Base-by-base conservation (phyloP, 2,797 vertebrate species). In the Paramormyrops hopkinsi region DNA sequence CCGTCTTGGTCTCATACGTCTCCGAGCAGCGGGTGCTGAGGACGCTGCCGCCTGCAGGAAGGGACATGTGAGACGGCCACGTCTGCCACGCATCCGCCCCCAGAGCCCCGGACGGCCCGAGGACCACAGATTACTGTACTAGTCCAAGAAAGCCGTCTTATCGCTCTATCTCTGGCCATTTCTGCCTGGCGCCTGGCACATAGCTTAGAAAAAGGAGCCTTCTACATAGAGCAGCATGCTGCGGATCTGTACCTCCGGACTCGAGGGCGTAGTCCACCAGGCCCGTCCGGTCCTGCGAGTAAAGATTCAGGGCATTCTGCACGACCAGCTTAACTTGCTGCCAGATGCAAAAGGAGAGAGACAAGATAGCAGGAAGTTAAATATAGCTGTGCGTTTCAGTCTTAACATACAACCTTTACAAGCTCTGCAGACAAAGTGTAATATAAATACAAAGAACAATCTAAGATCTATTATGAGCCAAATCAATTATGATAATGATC, bases 1-100 rank as follows among this genome's bases (percentile, higher is more conserved):
- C 98, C 0, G 98, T 98, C 95, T 97, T 99, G 89, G 98, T 98
- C 93, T 98, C 98, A 0, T 97, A 98, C 0, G 98, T 99, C 94
- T 99, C 98, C 0, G 98, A 98, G 91, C 98, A 99, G 92, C 98
- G 98, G 0, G 98, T 99, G 56, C 98, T 98, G 91, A 99, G 93
- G 93, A 99, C 95, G 90, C 98, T 99, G 89, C 98, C 98, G 73
- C 98, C 98, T 99, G 86, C 12, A 25, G 73, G 41, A 12, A 83
- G 19, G 7, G 48, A n/a, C 14, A 46, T 37, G 14, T 19, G 41
- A 17, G 41, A 46, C n/a, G 48, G 9, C 12, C 37, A 9, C 2
- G 3, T 51, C 56, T 46, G 19, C 6, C 17, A n/a, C 5, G 5
- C 5, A 5, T 6, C 19, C 54, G 6, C 9, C 56, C 37, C 8